These are phyloP conservation scores for Ichneumoninae sp. DNA, from an alignment of 2,888 invertebrate genomes.

Conservation along the genomic window DNA sequence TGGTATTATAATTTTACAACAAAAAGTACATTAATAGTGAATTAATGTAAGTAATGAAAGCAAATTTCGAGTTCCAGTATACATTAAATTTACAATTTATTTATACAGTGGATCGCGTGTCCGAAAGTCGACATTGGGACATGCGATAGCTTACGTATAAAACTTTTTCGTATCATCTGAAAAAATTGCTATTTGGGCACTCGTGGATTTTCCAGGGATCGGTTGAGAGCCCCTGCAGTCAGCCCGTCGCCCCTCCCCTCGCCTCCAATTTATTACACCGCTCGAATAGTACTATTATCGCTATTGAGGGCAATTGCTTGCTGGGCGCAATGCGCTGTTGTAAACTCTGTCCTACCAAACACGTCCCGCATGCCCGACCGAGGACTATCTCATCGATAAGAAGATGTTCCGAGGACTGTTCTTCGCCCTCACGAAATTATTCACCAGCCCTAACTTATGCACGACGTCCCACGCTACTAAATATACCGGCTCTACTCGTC, in stretches of 20 bases:
- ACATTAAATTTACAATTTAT: too few species aligned
- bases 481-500: not conserved
- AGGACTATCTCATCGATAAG: not conserved
- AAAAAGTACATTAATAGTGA: too few species aligned
- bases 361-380: not conserved
- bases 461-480: not conserved
- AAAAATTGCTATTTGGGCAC: too few species aligned
- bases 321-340: not conserved
- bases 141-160: too few species aligned
- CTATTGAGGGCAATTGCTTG: constrained; percentile 10
- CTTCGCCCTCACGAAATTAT: not conserved
- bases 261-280: not conserved
- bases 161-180: too few species aligned
- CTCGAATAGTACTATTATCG: constrained; percentile 2
- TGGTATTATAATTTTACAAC: too few species aligned
- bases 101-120: too few species aligned
- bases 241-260: not conserved
- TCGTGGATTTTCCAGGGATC: not conserved
- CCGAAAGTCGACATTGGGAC: too few species aligned
- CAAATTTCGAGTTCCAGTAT: too few species aligned
- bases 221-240: not conserved
- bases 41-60: too few species aligned
- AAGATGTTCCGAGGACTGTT: not conserved
- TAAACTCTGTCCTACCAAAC: not conserved
- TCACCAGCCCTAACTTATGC: not conserved